A percentile compares a stretch with the other conserved stretches of the same genome.
These are phyloP conservation scores for Sebastes glaucus DNA, from an alignment of 2,797 vertebrate species.

Conservation along the genomic window DNA sequence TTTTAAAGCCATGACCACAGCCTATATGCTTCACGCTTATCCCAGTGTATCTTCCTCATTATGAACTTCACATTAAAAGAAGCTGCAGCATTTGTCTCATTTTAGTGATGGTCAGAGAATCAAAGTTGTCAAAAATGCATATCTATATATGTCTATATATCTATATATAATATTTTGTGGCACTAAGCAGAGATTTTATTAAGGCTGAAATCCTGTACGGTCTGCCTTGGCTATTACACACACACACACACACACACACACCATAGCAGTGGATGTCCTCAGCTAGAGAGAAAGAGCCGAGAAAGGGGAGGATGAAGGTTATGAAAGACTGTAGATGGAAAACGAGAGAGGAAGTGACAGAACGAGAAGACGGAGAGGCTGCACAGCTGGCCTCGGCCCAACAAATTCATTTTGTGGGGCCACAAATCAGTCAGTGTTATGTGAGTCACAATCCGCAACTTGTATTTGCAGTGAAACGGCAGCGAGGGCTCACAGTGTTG, in stretches of 20 bases:
- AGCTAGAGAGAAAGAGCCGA: not conserved
- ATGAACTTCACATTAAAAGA: not conserved
- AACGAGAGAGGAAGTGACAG: conserved; percentile 53
- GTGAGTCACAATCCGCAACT: conserved; percentile 55
- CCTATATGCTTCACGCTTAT: not conserved
- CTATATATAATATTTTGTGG: not conserved
- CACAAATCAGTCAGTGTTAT: conserved; percentile 67
- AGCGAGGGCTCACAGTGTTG: conserved; percentile 44
- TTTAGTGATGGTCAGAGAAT: not conserved
- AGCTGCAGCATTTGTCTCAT: not conserved
- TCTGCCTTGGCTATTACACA: conserved; percentile 12
- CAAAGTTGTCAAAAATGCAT: not conserved
- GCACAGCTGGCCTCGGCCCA: conserved; percentile 71
- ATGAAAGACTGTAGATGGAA: conserved; percentile 45
- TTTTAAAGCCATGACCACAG: conserved; percentile 25
- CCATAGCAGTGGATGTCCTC: conserved; percentile 24
- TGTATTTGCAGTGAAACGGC: conserved; percentile 48
- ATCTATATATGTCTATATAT: too few species aligned
- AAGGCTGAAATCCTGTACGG: not conserved
- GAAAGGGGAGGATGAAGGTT: conserved; percentile 22
- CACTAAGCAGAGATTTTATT: conserved; percentile 1
- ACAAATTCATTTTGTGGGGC: conserved; percentile 68
- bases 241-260: not conserved
- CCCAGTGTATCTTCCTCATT: not conserved
- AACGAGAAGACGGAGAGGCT: conserved; percentile 53